Conservation (phyloP, 2,113 vertebrate species). For the Puntigrus tetrazona region DNA sequence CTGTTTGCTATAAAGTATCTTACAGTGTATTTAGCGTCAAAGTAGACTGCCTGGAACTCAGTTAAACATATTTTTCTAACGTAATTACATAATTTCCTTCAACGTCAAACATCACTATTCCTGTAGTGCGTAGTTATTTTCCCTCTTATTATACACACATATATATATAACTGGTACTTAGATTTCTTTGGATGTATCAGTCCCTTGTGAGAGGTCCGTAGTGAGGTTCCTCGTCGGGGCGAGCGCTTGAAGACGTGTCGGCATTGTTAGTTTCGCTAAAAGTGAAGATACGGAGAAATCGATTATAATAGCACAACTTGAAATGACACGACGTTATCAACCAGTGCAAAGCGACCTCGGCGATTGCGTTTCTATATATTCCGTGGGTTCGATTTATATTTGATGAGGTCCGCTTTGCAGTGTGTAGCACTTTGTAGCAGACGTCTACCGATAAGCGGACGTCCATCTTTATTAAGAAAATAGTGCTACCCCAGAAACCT, state of each 20-base stretch:
- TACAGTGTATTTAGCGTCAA: slow-evolving; percentile 59
- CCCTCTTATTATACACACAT: not conserved
- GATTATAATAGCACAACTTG: not conserved
- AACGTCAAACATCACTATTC: not conserved
- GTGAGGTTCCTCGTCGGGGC: slow-evolving; percentile 6
- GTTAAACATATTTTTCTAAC: slow-evolving; percentile 66
- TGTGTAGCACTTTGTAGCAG: slow-evolving; percentile 19
- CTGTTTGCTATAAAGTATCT: slow-evolving; percentile 50
- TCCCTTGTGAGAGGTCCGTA: not conserved
- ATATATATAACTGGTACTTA: not conserved
- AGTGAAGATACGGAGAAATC: not conserved
- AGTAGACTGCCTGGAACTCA: slow-evolving; percentile 48
- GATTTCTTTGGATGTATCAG: not conserved
- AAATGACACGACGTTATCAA: not conserved
- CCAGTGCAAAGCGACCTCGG: not conserved
- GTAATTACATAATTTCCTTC: slow-evolving; percentile 42
- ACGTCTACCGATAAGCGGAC: not conserved
- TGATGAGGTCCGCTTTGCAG: slow-evolving; percentile 10
- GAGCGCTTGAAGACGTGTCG: not conserved
- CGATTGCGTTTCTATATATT: slow-evolving; percentile 12
- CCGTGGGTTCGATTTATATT: not conserved
- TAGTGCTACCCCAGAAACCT: not conserved
- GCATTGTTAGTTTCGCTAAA: not conserved
- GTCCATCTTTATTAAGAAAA: not conserved
- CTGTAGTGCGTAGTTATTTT: not conserved